Conservation (phyloP, 2,888 invertebrate genomes). For the Bedellia somnulentella region DNA sequence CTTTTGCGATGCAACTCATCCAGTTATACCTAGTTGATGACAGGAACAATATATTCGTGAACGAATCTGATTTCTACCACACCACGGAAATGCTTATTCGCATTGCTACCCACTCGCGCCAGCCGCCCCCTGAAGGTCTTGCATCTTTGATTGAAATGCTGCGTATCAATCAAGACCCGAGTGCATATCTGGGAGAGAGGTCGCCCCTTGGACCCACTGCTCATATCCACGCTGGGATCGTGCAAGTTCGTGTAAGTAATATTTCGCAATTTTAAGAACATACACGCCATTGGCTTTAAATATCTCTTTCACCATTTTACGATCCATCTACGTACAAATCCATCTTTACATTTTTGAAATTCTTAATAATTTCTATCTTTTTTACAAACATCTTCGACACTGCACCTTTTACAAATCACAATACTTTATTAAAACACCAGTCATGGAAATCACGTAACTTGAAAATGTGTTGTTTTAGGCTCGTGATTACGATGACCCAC, state of each 20-base stretch:
- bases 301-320: too few species aligned
- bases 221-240: constrained; percentile 91
- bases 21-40: constrained; percentile 86
- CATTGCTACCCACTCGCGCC: constrained; percentile 72
- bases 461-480: too few species aligned
- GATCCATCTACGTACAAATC: too few species aligned
- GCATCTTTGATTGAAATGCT: constrained; percentile 80
- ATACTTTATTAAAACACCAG: too few species aligned
- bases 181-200: constrained; percentile 73
- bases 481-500: constrained; percentile 89
- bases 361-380: too few species aligned
- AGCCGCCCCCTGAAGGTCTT: constrained; percentile 83
- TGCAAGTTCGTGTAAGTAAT: constrained; percentile 75
- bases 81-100: constrained; percentile 83
- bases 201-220: constrained; percentile 79
- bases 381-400: too few species aligned
- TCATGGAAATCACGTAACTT: too few species aligned
- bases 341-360: too few species aligned
- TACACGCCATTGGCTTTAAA: not conserved
- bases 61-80: constrained; percentile 83
- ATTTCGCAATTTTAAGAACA: not conserved
- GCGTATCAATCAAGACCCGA: constrained; percentile 71
- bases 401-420: too few species aligned
- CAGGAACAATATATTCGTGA: constrained; percentile 72
- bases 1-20: constrained; percentile 89